phyloP scores from a whole-genome alignment of 2,888 invertebrate genomes.

The Ephialtes manifestator region DNA sequence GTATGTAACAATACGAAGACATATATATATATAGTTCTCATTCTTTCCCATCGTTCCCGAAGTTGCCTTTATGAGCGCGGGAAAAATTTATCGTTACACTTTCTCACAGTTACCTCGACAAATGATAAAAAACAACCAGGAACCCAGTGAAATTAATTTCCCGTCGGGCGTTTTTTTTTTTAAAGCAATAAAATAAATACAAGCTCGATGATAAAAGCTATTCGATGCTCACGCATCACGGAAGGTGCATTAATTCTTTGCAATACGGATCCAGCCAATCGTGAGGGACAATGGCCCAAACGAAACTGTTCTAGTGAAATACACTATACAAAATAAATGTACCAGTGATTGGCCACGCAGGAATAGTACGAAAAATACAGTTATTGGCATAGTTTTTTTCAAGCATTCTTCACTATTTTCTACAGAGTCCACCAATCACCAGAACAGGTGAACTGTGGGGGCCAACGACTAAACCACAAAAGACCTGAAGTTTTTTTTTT shows the following conservation, averaged over 20 bases:
- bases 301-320: slow-evolving; percentile 18
- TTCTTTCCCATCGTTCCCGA: neutral
- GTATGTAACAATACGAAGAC: neutral
- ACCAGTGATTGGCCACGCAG: neutral
- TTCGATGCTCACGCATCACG: slow-evolving; percentile 14
- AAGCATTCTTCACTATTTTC: slow-evolving; percentile 2
- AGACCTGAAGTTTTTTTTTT: neutral
- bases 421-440: slow-evolving; percentile 15
- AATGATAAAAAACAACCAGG: neutral
- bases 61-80: neutral
- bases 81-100: neutral
- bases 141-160: slow-evolving; percentile 5
- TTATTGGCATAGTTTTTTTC: neutral
- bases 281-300: slow-evolving; percentile 16
- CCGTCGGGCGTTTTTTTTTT: neutral
- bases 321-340: neutral
- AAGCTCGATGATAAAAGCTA: slow-evolving; percentile 17
- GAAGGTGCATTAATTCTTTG: slow-evolving; percentile 22
- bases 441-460: neutral
- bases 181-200: slow-evolving; percentile 16
- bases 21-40: neutral
- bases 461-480: neutral
- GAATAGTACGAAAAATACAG: neutral
- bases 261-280: slow-evolving; percentile 5
- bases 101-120: neutral